These are phyloP conservation scores for Drosophila ananassae DNA, from an alignment of 1,140 invertebrate species.

Conservation along the genomic window DNA sequence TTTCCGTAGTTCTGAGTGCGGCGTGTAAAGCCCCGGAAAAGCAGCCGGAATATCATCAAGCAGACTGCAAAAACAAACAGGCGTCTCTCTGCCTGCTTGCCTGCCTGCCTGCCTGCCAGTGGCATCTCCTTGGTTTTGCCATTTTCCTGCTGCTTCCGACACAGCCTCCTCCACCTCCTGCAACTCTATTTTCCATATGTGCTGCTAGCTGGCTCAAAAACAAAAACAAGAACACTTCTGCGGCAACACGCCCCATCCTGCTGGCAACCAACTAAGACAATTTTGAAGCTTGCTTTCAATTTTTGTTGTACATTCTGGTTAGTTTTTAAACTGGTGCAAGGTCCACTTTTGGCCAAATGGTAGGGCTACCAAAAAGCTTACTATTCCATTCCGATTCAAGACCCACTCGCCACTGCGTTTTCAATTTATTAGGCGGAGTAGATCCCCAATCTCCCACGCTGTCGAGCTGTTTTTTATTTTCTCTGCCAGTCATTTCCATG, in stretches of 20 bases:
- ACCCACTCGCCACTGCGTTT: no score
- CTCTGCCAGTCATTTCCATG: slow-evolving; percentile 70
- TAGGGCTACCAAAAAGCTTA: no score
- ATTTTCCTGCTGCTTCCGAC: slow-evolving; percentile 18
- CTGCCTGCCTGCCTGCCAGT: slow-evolving; percentile 16
- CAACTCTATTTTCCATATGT: slow-evolving; percentile 70
- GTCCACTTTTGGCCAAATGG: background rate
- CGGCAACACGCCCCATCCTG: slow-evolving; percentile 7
- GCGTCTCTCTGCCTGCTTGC: slow-evolving; percentile 34
- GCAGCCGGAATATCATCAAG: slow-evolving; percentile 75
- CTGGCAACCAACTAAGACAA: slow-evolving; percentile 31
- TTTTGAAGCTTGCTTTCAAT: slow-evolving; percentile 35
- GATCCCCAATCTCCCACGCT: slow-evolving; percentile 19
- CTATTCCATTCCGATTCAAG: no score
- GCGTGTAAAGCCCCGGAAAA: slow-evolving; percentile 68
- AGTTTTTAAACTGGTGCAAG: slow-evolving; percentile 2
- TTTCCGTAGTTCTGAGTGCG: slow-evolving; percentile 36
- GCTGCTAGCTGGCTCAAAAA: slow-evolving; percentile 41
- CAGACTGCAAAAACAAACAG: slow-evolving; percentile 73
- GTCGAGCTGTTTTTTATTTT: slow-evolving; percentile 28
- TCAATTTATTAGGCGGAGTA: background rate
- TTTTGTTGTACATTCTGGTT: slow-evolving; percentile 9
- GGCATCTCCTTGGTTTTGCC: slow-evolving; percentile 49
- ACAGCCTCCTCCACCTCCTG: slow-evolving; percentile 4
- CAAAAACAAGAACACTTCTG: slow-evolving; percentile 16